Evolutionary conservation across 2,797 vertebrate species (phyloP), one percentile per base, ranked within the genome.

Genomic region (Bradypodion ventrale): DNA sequence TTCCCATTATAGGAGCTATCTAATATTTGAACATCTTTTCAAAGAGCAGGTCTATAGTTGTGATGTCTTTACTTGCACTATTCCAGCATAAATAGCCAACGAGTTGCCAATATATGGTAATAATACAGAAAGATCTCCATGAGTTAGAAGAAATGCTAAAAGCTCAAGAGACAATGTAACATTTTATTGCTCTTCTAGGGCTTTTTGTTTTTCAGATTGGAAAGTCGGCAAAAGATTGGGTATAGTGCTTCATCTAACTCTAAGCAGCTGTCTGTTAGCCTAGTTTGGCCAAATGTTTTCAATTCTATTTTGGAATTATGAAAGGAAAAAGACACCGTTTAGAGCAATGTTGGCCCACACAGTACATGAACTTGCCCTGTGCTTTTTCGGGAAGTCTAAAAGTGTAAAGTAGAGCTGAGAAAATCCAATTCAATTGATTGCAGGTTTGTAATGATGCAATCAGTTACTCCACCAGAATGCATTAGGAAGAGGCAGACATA

Each of bases 191-290:
- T 94, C 91, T 88, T 90, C 88, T 87, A 87, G 29, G 63, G 27
- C 27, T 70, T 70, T 42, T 35, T 7, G n/a, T 9, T n/a, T 90
- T 92, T 91, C 90, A 90, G 81, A 83, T 93, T 93, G 93, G 92
- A 90, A 94, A 95, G 91, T 92, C 94, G 91, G 93, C 93, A 93
- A 93, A 89, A 93, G 86, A 95, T 90, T 88, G 90, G 87, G 85
- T 93, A 84, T 92, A 93, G 94, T 92, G 87, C 87, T 94, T 92
- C 81, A 81, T 92, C 91, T 95, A 95, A 96, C 95, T 95, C 93
- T 76, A 93, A 96, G 87, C 96, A 96, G 95, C 95, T 96, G 94
- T 85, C 82, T 91, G 85, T 94, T 93, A 92, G 88, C 87, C 75
- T 91, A 84, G 87, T 84, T 90, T 90, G 87, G 91, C 88, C 94